Percentiles rank a stretch among this genome's conserved stretches.
Conservation (phyloP, 2,113 vertebrate genomes). For the Eonycteris spelaea region DNA sequence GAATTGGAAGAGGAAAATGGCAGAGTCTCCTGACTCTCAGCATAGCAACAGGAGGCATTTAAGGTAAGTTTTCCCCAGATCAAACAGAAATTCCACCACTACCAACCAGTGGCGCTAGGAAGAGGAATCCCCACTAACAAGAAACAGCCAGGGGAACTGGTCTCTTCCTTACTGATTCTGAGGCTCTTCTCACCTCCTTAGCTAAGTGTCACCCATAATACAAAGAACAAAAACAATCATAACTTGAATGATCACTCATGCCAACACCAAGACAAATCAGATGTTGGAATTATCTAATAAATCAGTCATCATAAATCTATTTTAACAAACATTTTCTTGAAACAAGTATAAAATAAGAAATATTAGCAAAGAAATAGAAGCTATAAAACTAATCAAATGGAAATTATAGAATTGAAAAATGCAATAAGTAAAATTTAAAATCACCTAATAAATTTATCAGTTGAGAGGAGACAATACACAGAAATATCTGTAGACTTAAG, state of each 20-base stretch:
- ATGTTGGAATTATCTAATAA: not conserved
- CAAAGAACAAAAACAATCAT: not conserved
- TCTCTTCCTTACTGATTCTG: not conserved
- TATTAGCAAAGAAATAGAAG: not conserved
- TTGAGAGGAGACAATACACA: not conserved
- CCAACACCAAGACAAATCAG: not conserved
- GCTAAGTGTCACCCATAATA: not conserved
- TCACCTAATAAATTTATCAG: not conserved
- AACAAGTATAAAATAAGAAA: not conserved
- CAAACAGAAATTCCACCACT: not conserved
- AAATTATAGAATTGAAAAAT: not conserved
- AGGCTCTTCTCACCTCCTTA: not conserved
- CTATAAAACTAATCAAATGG: not conserved
- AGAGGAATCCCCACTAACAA: not conserved
- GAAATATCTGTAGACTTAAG: not conserved
- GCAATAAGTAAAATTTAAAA: not conserved
- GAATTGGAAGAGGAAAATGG: too few species aligned
- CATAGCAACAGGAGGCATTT: not conserved
- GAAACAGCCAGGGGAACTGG: not conserved
- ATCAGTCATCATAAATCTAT: not conserved
- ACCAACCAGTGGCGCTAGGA: not conserved
- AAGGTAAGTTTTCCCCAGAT: not conserved
- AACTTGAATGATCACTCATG: not conserved
- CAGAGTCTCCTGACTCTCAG: not conserved
- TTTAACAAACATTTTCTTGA: not conserved